Evolutionary conservation across 2,113 vertebrate species (phyloP).

Genomic region (Hirundichthys speculiger): DNA sequence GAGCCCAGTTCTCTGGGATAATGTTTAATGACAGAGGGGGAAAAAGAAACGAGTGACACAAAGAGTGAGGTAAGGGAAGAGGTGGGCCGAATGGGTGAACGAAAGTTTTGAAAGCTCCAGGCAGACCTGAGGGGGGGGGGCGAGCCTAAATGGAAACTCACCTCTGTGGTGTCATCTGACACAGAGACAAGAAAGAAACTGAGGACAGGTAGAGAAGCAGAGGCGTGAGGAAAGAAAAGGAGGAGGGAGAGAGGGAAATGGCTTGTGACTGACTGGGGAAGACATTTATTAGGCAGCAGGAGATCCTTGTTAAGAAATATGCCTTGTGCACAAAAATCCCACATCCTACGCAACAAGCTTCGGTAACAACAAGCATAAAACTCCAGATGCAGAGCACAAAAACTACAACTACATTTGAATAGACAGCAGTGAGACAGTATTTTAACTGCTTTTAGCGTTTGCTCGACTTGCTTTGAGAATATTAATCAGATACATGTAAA

Average conservation of each 20-base stretch:
- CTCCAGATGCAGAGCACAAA: neutral
- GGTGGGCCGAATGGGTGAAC: conserved; percentile 25
- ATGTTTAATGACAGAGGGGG: conserved; percentile 39
- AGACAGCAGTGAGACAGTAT: too few relatives aligned
- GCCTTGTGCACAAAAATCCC: conserved; percentile 34
- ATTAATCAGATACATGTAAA: too few relatives aligned
- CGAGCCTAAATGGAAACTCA: conserved; percentile 7
- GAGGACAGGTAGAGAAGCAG: conserved; percentile 15
- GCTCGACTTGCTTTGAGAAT: too few relatives aligned
- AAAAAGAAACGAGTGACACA: neutral
- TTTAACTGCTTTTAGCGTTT: too few relatives aligned
- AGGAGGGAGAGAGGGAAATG: conserved; percentile 29
- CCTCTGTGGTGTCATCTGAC: conserved; percentile 37
- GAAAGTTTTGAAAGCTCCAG: conserved; percentile 14
- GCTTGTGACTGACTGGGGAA: conserved; percentile 36
- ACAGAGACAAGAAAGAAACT: conserved; percentile 17
- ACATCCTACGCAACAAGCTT: neutral
- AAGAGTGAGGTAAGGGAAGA: conserved; percentile 3
- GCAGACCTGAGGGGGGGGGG: conserved; percentile 17
- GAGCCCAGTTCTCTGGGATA: conserved; percentile 39
- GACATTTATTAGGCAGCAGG: conserved; percentile 48
- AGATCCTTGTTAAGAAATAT: conserved; percentile 53
- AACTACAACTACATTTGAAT: too few relatives aligned
- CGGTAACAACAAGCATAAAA: neutral
- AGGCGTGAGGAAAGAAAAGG: neutral